Evolutionary conservation across 2,888 invertebrate genomes (phyloP).

Genomic region (Melipona beecheii): DNA sequence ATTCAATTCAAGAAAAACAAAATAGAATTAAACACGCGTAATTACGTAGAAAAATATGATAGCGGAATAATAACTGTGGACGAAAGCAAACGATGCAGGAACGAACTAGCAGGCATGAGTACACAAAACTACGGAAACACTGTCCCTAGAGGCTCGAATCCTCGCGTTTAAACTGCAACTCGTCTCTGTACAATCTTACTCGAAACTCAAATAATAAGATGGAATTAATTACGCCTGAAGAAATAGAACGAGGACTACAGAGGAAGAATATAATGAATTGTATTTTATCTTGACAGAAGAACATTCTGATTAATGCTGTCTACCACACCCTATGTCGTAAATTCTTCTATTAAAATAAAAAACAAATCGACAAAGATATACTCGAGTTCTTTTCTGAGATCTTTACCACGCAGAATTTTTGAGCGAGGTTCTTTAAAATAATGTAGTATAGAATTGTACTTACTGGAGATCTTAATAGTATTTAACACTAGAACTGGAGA

Average conservation of each 20-base stretch:
- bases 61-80: not conserved
- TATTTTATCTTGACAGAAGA: not conserved
- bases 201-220: not conserved
- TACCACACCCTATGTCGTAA: too few species aligned
- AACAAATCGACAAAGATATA: not conserved
- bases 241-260: not conserved
- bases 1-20: not conserved
- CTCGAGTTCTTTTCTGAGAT: not conserved
- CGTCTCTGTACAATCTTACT: not conserved
- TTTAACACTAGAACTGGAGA: too few species aligned
- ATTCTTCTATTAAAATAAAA: not conserved
- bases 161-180: not conserved
- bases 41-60: not conserved
- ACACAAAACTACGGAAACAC: not conserved
- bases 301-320: not conserved
- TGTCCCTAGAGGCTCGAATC: not conserved
- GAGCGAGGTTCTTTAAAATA: too few species aligned
- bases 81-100: not conserved
- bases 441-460: too few species aligned
- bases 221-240: conserved; percentile 10
- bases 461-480: too few species aligned
- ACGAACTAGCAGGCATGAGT: not conserved
- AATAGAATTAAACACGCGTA: not conserved
- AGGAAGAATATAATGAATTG: not conserved
- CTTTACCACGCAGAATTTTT: not conserved